phyloP scores from a whole-genome alignment of 1,140 invertebrate species.

The Ips nitidus region DNA sequence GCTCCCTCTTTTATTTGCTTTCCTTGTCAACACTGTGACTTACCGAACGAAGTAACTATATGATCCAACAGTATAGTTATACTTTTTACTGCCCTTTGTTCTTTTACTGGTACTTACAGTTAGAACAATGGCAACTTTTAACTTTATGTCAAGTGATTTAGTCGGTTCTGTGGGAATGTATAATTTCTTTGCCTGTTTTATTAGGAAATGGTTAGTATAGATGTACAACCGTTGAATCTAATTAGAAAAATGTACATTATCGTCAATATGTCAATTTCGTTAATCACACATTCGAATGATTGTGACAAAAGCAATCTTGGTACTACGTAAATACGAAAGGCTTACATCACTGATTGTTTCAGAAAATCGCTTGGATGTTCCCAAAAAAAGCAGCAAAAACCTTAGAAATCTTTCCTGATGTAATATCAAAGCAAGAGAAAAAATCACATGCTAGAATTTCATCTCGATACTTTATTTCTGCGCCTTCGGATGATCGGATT shows the following conservation, averaged over 20 bases:
- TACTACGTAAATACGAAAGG: too few species aligned
- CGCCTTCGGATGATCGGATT: constrained; percentile 19
- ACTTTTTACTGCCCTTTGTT: constrained; percentile 27
- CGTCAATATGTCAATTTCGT: too few species aligned
- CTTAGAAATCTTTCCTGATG: not conserved
- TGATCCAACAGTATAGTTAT: constrained; percentile 10
- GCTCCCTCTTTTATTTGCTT: constrained; percentile 11
- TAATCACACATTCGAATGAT: too few species aligned
- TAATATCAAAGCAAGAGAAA: not conserved
- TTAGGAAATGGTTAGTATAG: too few species aligned
- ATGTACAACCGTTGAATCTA: too few species aligned
- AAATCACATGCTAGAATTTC: not conserved
- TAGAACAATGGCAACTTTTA: not conserved
- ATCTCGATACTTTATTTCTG: constrained; percentile 4
- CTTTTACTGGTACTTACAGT: constrained; percentile 1
- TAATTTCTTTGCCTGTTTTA: too few species aligned
- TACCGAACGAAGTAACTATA: not conserved
- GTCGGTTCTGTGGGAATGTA: too few species aligned
- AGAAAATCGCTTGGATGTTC: not conserved
- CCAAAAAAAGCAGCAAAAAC: not conserved
- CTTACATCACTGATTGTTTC: not conserved
- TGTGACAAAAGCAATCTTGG: too few species aligned
- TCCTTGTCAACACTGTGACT: constrained; percentile 23
- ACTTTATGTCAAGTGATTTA: not conserved
- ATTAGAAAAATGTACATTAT: too few species aligned